These are phyloP conservation scores for Apotomis betuletana DNA, from an alignment of 2,888 invertebrate genomes.

Conservation along the genomic window DNA sequence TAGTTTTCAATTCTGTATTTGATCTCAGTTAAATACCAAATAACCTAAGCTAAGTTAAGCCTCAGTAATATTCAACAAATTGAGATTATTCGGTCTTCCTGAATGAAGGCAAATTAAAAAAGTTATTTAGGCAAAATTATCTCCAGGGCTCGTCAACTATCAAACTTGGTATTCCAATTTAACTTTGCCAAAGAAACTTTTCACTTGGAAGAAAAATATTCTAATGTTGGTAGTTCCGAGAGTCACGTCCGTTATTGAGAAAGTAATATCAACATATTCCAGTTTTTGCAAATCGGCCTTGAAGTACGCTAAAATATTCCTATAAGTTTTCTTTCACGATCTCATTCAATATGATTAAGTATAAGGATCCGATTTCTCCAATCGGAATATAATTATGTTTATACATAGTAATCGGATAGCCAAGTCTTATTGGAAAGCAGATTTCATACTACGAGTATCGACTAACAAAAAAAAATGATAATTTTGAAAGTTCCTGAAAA, in stretches of 20 bases:
- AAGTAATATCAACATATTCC: slow-evolving; percentile 24
- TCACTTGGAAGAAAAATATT: slow-evolving; percentile 45
- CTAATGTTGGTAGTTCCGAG: slow-evolving; percentile 42
- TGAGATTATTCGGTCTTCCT: slow-evolving; percentile 44
- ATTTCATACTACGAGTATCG: no score
- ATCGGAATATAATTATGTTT: no score
- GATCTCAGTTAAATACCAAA: slow-evolving; percentile 40
- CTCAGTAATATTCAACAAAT: slow-evolving; percentile 45
- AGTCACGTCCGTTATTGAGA: slow-evolving; percentile 40
- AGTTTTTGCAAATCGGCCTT: not conserved
- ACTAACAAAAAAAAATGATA: no score
- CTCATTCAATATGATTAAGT: not conserved
- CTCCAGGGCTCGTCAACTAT: slow-evolving; percentile 58
- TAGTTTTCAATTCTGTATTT: slow-evolving; percentile 14
- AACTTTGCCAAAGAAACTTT: slow-evolving; percentile 69
- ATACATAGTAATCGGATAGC: not conserved
- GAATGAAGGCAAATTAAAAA: slow-evolving; percentile 55
- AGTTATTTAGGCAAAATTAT: slow-evolving; percentile 54
- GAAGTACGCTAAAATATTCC: slow-evolving; percentile 1
- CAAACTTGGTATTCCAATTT: slow-evolving; percentile 64
- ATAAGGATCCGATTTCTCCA: not conserved
- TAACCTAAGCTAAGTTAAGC: slow-evolving; percentile 10
- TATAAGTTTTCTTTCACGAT: not conserved
- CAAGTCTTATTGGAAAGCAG: not conserved
- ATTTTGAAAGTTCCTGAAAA: no score